Evolutionary conservation across 2,797 vertebrate genomes (phyloP).

Genomic region (Sebastes cheni): DNA sequence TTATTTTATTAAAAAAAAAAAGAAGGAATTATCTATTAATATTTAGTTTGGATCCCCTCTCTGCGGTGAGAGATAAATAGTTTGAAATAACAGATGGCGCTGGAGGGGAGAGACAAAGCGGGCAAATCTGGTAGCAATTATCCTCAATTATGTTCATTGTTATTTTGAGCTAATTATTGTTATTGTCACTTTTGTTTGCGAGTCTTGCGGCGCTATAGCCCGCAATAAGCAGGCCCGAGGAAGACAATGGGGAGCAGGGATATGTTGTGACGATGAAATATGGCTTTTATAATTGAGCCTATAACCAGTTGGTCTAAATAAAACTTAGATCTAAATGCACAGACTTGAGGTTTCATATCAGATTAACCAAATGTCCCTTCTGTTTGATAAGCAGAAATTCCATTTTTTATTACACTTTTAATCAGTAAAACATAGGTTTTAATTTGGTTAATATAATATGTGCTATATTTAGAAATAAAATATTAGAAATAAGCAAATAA

Average conservation of each 20-base stretch:
- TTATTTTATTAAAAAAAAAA: constrained; percentile 38
- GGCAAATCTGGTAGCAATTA: constrained; percentile 74
- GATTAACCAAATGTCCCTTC: constrained; percentile 1
- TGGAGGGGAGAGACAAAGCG: constrained; percentile 63
- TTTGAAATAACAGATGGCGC: constrained; percentile 73
- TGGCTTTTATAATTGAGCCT: constrained; percentile 54
- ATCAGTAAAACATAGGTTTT: not conserved
- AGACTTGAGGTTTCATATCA: constrained; percentile 28
- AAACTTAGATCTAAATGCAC: constrained; percentile 27
- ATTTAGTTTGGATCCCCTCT: constrained; percentile 52
- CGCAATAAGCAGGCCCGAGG: constrained; percentile 38
- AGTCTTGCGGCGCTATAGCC: constrained; percentile 61
- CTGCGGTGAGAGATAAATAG: constrained; percentile 53
- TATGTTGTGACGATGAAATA: constrained; percentile 57
- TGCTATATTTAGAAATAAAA: not conserved
- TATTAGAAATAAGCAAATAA: not conserved
- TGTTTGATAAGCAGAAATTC: not conserved
- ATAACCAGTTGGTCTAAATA: constrained; percentile 52
- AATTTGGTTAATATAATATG: not conserved
- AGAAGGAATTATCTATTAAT: constrained; percentile 58
- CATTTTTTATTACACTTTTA: not conserved
- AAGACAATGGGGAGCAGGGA: constrained; percentile 59
- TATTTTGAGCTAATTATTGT: constrained; percentile 82
- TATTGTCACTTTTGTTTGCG: constrained; percentile 79
- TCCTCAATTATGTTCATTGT: constrained; percentile 78